Evolutionary conservation across 2,888 invertebrate genomes (phyloP).

Genomic region (Drosophila maculinotata): DNA sequence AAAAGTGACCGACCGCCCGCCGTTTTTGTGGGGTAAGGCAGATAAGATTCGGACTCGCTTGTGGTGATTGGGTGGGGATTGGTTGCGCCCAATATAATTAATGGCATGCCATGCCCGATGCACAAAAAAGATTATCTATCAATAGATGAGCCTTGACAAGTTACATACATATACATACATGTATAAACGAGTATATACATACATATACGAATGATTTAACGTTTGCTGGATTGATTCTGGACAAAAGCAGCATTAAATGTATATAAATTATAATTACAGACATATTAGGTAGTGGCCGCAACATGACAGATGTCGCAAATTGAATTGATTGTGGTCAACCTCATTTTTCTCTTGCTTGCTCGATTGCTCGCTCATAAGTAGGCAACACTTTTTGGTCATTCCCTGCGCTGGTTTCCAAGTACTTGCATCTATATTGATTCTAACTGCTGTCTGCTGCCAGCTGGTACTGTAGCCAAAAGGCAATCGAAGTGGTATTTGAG

Average conservation of each 20-base stretch:
- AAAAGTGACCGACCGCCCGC: constrained; percentile 32
- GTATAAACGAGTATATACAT: constrained; percentile 3
- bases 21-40: constrained; percentile 1
- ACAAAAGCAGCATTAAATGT: constrained; percentile 70
- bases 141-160: constrained; percentile 68
- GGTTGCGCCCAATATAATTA: constrained; percentile 57
- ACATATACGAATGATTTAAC: constrained; percentile 43
- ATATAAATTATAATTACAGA: constrained; percentile 74
- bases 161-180: constrained; percentile 36
- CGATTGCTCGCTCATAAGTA: neutral
- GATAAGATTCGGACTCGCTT: constrained; percentile 39
- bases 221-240: constrained; percentile 53
- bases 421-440: constrained; percentile 36
- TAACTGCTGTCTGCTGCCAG: constrained; percentile 1
- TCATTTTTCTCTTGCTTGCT: constrained; percentile 1
- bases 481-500: constrained; percentile 71
- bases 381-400: constrained; percentile 28
- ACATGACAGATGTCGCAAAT: constrained; percentile 60
- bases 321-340: constrained; percentile 57
- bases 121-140: constrained; percentile 80
- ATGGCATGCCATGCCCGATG: constrained; percentile 68
- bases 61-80: constrained; percentile 18
- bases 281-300: constrained; percentile 43
- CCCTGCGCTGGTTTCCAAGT: neutral
- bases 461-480: constrained; percentile 31